A percentile compares a stretch with the other conserved stretches of the same genome.
Conservation (phyloP, 2,888 invertebrate species). For the Cynaeus angustus region DNA sequence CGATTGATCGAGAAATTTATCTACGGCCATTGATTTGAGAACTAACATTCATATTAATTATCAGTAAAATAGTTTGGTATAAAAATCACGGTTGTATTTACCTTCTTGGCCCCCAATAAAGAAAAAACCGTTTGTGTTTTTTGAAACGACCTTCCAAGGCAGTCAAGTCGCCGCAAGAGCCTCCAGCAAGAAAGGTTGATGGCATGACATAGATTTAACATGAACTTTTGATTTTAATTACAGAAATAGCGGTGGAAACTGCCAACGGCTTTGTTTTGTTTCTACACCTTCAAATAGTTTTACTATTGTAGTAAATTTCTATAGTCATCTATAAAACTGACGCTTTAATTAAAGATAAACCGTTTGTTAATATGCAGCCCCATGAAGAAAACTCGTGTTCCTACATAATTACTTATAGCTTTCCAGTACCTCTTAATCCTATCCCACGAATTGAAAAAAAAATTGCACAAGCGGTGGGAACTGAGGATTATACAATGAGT, state of each 20-base stretch:
- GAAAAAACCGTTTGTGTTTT: not conserved
- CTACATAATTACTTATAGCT: constrained; percentile 24
- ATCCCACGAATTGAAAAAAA: constrained; percentile 11
- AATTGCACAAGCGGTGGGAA: constrained; percentile 15
- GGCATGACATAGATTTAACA: constrained; percentile 38
- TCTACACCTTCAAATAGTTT: constrained; percentile 1
- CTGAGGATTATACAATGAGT: not conserved
- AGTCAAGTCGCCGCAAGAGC: constrained; percentile 23
- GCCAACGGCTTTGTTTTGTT: constrained; percentile 17
- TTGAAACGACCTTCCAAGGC: constrained; percentile 42
- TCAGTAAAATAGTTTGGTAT: no score
- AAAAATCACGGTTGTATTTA: not conserved
- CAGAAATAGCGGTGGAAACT: constrained; percentile 17
- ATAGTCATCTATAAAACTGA: constrained; percentile 2
- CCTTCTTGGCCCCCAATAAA: not conserved
- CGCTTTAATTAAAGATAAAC: constrained; percentile 11
- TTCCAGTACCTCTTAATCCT: constrained; percentile 8
- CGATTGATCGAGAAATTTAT: no score
- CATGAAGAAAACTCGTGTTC: constrained; percentile 14
- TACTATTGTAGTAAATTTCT: constrained; percentile 21
- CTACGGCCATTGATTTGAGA: no score
- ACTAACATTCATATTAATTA: no score
- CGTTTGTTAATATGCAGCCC: constrained; percentile 7
- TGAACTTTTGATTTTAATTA: constrained; percentile 45
- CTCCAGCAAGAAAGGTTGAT: constrained; percentile 41